Conservation (phyloP, 1,140 invertebrate species). For the Hydropsyche tenuis region DNA sequence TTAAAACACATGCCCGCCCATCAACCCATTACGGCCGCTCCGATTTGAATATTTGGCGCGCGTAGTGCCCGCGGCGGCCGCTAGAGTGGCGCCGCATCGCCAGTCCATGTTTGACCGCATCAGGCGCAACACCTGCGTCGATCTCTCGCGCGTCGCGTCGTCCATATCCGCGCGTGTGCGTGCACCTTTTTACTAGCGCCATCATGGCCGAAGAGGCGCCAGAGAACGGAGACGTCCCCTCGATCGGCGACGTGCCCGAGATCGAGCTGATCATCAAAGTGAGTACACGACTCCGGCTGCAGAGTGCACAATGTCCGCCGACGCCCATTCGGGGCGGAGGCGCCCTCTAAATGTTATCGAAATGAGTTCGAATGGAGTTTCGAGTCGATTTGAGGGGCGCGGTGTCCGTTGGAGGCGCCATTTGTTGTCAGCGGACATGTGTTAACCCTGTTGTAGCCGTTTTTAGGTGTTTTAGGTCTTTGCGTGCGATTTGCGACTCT, state of each 20-base stretch:
- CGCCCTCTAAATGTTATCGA: no score
- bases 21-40: no score
- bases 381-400: neutral
- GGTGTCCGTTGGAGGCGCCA: slow-evolving; percentile 33
- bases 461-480: no score
- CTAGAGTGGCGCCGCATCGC: slow-evolving; percentile 7
- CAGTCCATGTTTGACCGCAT: neutral
- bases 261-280: slow-evolving; percentile 85
- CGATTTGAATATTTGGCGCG: slow-evolving; percentile 34
- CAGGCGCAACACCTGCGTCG: neutral
- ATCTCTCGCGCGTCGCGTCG: neutral
- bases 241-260: slow-evolving; percentile 75
- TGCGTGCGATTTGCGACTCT: no score
- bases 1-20: neutral
- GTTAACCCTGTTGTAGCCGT: slow-evolving; percentile 5
- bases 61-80: neutral
- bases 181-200: neutral
- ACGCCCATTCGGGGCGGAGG: no score
- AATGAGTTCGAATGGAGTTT: no score
- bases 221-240: slow-evolving; percentile 69
- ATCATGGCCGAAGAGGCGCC: slow-evolving; percentile 63
- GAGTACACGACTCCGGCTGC: slow-evolving; percentile 32
- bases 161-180: neutral
- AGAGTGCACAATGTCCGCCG: neutral
- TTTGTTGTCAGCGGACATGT: slow-evolving; percentile 40